These are phyloP conservation scores for Channa striata DNA, from an alignment of 2,797 vertebrate genomes.

Conservation along the genomic window DNA sequence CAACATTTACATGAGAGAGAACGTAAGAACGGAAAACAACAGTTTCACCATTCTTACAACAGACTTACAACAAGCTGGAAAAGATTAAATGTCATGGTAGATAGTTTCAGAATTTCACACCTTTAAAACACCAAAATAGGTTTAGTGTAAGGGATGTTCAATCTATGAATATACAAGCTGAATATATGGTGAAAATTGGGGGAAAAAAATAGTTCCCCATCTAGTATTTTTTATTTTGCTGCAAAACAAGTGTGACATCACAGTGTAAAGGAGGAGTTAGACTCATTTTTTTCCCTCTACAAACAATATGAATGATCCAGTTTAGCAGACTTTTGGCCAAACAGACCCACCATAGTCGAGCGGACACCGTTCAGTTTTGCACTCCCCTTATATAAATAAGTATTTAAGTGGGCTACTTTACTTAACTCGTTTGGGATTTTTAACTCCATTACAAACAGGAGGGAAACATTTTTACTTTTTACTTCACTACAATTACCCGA, in stretches of 20 bases:
- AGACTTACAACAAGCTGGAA: conserved; percentile 27
- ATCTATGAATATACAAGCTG: not conserved
- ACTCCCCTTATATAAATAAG: too few relatives aligned
- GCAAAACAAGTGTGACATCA: not conserved
- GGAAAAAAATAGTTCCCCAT: not conserved
- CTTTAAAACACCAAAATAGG: not conserved
- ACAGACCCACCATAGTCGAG: too few relatives aligned
- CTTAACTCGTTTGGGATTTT: too few relatives aligned
- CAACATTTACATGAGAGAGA: conserved; percentile 66
- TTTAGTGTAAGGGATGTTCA: not conserved
- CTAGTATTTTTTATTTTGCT: not conserved
- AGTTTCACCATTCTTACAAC: conserved; percentile 68
- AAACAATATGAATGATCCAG: not conserved
- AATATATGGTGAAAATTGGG: not conserved
- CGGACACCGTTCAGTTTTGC: too few relatives aligned
- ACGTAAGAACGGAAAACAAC: conserved; percentile 71
- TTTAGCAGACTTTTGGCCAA: too few relatives aligned
- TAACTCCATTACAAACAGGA: too few relatives aligned
- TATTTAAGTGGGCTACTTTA: too few relatives aligned
- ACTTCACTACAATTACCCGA: too few relatives aligned
- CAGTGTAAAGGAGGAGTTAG: not conserved
- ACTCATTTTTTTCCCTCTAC: not conserved
- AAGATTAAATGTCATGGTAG: not conserved
- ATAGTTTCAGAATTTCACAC: not conserved
- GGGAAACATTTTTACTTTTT: too few relatives aligned